These are phyloP conservation scores for Drosophila cyrtoloma DNA, from an alignment of 2,888 invertebrate species.

Conservation along the genomic window DNA sequence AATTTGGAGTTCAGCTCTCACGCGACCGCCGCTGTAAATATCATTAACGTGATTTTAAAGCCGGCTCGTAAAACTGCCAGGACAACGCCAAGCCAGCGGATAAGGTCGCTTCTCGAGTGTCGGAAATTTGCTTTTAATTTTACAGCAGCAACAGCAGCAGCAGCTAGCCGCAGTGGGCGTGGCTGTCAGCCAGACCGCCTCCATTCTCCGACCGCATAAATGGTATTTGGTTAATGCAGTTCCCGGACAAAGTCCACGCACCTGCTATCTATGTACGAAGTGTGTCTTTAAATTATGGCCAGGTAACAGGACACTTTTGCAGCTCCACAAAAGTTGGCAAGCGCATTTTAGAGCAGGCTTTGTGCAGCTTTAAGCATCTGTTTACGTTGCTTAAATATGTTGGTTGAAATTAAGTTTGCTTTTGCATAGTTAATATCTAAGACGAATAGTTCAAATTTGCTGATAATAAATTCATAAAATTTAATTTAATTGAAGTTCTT, in stretches of 20 bases:
- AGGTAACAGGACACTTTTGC: conserved; percentile 10
- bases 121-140: conserved; percentile 76
- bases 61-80: conserved; percentile 73
- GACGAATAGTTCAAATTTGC: neutral
- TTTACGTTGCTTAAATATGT: neutral
- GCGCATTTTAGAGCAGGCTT: conserved; percentile 21
- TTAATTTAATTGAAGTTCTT: neutral
- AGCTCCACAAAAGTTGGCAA: conserved; percentile 12
- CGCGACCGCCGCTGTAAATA: conserved; percentile 69
- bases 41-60: conserved; percentile 81
- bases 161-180: conserved; percentile 42
- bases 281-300: conserved; percentile 39
- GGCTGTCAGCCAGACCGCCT: conserved; percentile 11
- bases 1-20: conserved; percentile 50
- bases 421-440: neutral
- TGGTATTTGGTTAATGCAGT: conserved; percentile 66
- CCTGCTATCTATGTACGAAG: conserved; percentile 28
- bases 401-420: conserved; percentile 45
- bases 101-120: conserved; percentile 52
- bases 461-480: neutral
- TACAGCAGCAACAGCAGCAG: conserved; percentile 37
- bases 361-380: conserved; percentile 9
- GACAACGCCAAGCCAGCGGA: conserved; percentile 38
- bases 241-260: conserved; percentile 36
- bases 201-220: conserved; percentile 31